Evolutionary conservation across 64 coral and sea anemone species (phyloP).

Genomic region (Actinia tenebrosa): DNA sequence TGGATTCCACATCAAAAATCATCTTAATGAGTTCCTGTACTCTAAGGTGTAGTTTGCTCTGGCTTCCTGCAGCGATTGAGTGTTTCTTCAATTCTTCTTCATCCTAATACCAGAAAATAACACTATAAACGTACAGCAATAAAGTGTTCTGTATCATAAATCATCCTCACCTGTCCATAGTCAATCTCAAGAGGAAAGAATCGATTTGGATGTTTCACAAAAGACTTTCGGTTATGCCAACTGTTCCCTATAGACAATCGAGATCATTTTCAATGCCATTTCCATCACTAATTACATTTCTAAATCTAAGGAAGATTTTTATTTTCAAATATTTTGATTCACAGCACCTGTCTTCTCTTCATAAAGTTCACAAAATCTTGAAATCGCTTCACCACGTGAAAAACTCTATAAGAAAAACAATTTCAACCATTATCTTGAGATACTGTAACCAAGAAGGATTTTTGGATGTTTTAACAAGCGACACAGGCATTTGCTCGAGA

Average conservation of each 20-base stretch:
- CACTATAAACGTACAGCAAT: not conserved
- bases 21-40: conserved; percentile 89
- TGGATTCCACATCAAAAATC: conserved; percentile 99
- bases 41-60: conserved; percentile 45
- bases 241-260: conserved; percentile 53
- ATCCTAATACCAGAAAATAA: conserved; percentile 43
- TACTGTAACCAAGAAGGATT: not conserved
- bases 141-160: no score
- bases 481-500: no score
- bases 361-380: conserved; percentile 64
- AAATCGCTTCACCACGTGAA: conserved; percentile 34
- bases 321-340: not conserved
- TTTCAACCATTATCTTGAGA: not conserved
- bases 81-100: conserved; percentile 66
- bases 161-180: conserved; percentile 77
- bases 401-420: conserved; percentile 20
- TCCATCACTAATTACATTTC: not conserved
- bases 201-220: conserved; percentile 81
- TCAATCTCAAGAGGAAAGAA: conserved; percentile 98
- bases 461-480: no score
- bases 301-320: no score
- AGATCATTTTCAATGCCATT: not conserved
- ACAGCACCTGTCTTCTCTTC: conserved; percentile 72
- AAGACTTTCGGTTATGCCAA: conserved; percentile 76
- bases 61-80: conserved; percentile 65